Conservation (phyloP, 64 coral and sea anemone genomes). For the Montipora capricornis region DNA sequence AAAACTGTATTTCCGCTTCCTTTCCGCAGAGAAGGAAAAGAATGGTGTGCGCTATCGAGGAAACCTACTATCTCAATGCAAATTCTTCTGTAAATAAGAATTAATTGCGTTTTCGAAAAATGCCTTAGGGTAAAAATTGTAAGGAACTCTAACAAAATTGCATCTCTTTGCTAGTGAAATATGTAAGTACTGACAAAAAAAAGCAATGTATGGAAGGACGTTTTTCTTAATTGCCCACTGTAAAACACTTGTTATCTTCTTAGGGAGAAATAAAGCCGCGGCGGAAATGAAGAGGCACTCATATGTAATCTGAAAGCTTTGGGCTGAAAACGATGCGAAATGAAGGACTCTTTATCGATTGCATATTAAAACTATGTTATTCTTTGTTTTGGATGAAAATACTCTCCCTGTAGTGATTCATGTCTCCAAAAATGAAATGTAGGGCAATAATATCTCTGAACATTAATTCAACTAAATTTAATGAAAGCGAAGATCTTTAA, state of each 20-base stretch:
- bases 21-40: neutral
- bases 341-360: neutral
- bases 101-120: too few relatives aligned
- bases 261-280: neutral
- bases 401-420: too few relatives aligned
- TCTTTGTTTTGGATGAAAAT: too few relatives aligned
- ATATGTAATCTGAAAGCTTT: neutral
- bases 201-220: too few relatives aligned
- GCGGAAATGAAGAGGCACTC: neutral
- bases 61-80: too few relatives aligned
- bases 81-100: too few relatives aligned
- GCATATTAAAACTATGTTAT: too few relatives aligned
- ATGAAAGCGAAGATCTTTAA: neutral
- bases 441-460: neutral
- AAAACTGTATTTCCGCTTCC: neutral
- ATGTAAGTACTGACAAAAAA: too few relatives aligned
- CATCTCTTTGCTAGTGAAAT: too few relatives aligned
- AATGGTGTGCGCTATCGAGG: neutral
- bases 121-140: too few relatives aligned
- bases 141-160: too few relatives aligned
- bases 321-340: neutral
- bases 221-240: neutral
- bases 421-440: too few relatives aligned
- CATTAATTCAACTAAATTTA: neutral
- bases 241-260: neutral